These are phyloP conservation scores for Melanostoma mellinum DNA, from an alignment of 2,888 invertebrate genomes.

Conservation along the genomic window DNA sequence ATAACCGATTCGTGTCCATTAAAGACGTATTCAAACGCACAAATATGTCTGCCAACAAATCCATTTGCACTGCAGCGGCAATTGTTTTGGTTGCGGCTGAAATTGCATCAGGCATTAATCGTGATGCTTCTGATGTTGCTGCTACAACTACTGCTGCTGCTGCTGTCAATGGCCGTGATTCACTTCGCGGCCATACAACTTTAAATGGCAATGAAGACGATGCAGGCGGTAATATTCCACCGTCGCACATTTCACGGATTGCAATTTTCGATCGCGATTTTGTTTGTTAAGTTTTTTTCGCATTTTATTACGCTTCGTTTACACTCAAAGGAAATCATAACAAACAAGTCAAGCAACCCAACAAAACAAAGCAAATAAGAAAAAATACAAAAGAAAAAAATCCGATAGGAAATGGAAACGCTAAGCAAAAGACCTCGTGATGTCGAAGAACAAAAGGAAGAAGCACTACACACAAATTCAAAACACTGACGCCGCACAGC, in stretches of 20 bases:
- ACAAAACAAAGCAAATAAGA: conserved; percentile 16
- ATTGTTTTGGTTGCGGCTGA: conserved; percentile 23
- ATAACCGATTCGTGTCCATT: conserved; percentile 41
- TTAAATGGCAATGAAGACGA: conserved; percentile 38
- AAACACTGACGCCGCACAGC: not conserved
- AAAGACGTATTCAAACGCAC: conserved; percentile 61
- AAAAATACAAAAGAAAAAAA: no score
- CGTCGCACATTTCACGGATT: conserved; percentile 42
- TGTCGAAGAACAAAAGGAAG: conserved; percentile 7
- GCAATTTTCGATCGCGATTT: conserved; percentile 55
- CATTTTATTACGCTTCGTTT: conserved; percentile 60
- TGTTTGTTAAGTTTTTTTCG: conserved; percentile 62
- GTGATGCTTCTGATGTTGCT: conserved; percentile 19
- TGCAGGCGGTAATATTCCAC: conserved; percentile 25
- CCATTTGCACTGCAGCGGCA: conserved; percentile 49
- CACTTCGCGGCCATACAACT: conserved; percentile 56
- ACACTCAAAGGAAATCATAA: conserved; percentile 35
- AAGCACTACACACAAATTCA: not conserved
- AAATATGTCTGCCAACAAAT: conserved; percentile 63
- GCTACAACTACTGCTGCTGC: conserved; percentile 4
- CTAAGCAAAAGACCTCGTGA: conserved; percentile 42
- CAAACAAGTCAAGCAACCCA: conserved; percentile 32
- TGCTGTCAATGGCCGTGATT: conserved; percentile 60
- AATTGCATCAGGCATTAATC: conserved; percentile 32
- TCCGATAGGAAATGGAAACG: conserved; percentile 19